phyloP scores from a whole-genome alignment of 2,797 vertebrate species.

The Platalea minor region DNA sequence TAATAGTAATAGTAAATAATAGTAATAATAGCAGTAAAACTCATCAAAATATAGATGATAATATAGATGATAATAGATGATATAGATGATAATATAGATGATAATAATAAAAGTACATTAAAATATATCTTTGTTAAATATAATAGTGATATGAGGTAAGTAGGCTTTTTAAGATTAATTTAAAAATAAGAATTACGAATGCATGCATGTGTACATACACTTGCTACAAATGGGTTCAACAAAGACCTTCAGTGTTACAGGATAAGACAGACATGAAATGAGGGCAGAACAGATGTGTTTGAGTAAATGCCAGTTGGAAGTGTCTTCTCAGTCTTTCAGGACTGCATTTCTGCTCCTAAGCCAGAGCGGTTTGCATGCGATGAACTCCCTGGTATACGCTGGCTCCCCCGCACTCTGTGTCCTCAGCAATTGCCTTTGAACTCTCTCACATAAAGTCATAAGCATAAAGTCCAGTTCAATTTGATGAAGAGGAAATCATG shows the following conservation, averaged over 20 bases:
- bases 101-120: neutral
- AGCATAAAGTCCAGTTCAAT: neutral
- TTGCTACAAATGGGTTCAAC: neutral
- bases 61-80: neutral
- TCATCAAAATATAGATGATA: neutral
- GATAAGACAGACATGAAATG: neutral
- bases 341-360: neutral
- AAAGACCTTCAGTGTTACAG: neutral
- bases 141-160: neutral
- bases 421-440: neutral
- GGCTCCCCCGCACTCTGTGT: neutral
- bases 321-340: neutral
- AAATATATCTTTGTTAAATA: neutral
- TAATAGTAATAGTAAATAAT: neutral
- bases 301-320: neutral
- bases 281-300: neutral
- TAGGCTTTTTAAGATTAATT: neutral
- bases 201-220: rapidly evolving
- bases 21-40: neutral
- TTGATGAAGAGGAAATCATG: neutral
- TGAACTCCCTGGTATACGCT: neutral
- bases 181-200: neutral
- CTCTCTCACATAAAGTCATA: neutral
- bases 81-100: neutral
- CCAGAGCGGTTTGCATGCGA: neutral